Percentiles rank a stretch among this genome's conserved stretches.
phyloP scores from a whole-genome alignment of 92 coral and sea anemone species.

The Parazoanthus darwini region DNA sequence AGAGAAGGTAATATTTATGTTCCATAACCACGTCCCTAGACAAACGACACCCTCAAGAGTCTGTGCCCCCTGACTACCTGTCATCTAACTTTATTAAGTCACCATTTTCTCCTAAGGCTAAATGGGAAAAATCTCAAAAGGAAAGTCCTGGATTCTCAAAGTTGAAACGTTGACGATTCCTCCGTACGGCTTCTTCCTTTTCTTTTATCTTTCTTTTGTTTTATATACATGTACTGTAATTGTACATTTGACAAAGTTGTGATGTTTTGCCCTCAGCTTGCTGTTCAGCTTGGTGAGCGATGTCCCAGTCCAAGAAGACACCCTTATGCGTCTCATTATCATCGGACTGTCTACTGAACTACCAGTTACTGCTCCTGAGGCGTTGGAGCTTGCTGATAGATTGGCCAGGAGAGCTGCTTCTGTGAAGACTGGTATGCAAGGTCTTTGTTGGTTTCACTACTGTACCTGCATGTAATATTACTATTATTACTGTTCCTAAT shows the following conservation, averaged over 20 bases:
- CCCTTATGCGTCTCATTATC: slow-evolving; percentile 89
- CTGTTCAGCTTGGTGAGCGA: slow-evolving; percentile 76
- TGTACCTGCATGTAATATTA: no score
- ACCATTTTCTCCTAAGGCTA: no score
- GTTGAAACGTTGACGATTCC: no score
- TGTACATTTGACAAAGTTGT: background rate
- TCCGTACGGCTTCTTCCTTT: background rate
- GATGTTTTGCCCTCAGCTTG: slow-evolving; percentile 54
- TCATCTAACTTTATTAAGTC: background rate
- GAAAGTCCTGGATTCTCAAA: no score
- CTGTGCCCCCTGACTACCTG: no score
- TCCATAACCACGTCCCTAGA: no score
- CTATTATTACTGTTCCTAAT: background rate
- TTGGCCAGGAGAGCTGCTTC: slow-evolving; percentile 91
- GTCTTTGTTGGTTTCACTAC: no score
- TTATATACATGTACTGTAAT: no score
- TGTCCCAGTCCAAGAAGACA: slow-evolving; percentile 95
- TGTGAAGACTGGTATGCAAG: slow-evolving; percentile 75
- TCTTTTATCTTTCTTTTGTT: background rate
- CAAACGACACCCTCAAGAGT: no score
- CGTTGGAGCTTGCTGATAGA: slow-evolving; percentile 90
- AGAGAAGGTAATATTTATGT: slow-evolving; percentile 60
- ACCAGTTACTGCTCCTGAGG: slow-evolving; percentile 91
- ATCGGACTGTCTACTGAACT: slow-evolving; percentile 90
- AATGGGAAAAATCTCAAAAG: no score